These are phyloP conservation scores for Megaustenia siamemsis DNA, from an alignment of 2,888 invertebrate species.

Conservation along the genomic window DNA sequence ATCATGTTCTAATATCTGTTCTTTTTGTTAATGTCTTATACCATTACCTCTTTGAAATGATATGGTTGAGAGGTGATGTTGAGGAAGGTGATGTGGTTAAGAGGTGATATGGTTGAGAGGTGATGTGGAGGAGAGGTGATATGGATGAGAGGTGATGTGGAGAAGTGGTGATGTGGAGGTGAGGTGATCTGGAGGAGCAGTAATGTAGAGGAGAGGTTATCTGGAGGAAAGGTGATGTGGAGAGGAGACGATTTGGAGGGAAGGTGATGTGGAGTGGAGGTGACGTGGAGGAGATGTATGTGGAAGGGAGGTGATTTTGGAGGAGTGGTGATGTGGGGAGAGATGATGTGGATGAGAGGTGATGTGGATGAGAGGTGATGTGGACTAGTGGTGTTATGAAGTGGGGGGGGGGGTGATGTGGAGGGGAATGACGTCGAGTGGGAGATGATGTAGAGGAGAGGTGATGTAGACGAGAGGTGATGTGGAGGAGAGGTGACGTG, in stretches of 20 bases:
- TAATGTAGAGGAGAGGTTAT: neutral
- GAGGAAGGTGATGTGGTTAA: neutral
- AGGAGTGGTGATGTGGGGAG: neutral
- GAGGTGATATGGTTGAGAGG: too few species aligned
- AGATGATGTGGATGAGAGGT: neutral
- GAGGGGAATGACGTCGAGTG: neutral
- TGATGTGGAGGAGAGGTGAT: too few species aligned
- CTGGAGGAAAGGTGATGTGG: neutral
- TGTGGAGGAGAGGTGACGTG: neutral
- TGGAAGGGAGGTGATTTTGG: neutral
- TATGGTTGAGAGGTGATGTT: too few species aligned
- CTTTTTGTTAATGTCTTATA: too few species aligned
- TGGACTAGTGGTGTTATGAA: neutral
- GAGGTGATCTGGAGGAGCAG: neutral
- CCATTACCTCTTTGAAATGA: too few species aligned
- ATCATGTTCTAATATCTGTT: too few species aligned
- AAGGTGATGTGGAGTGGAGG: neutral
- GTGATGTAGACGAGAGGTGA: neutral
- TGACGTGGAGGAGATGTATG: neutral
- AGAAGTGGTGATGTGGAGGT: neutral
- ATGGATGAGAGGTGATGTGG: neutral
- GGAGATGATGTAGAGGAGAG: neutral
- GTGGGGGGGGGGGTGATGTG: neutral
- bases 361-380: neutral
- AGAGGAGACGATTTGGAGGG: neutral